A percentile compares a stretch with the other conserved stretches of the same genome.
Evolutionary conservation across 2,888 invertebrate genomes (phyloP).

Genomic region (Tachina fera): DNA sequence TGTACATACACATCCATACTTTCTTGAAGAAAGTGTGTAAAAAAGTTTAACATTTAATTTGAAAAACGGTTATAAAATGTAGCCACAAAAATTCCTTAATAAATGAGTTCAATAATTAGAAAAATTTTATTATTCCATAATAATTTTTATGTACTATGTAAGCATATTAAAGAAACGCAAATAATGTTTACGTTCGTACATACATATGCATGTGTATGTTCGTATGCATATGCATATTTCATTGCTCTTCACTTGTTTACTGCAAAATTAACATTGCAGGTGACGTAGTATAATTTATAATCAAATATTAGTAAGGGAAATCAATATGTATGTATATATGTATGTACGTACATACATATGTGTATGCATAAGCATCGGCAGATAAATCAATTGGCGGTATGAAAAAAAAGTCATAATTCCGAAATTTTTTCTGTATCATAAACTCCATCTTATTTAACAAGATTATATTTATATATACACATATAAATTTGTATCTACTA

Average conservation of each 20-base stretch:
- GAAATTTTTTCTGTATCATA: conserved; percentile 4
- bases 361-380: neutral
- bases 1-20: no score
- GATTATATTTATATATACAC: neutral
- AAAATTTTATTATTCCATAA: no score
- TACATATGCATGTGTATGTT: neutral
- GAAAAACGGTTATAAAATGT: no score
- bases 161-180: no score
- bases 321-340: neutral
- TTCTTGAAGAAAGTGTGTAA: no score
- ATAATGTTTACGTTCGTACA: no score
- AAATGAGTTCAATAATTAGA: neutral
- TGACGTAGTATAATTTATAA: conserved; percentile 22
- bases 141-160: no score
- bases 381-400: conserved; percentile 36
- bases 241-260: neutral
- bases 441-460: neutral
- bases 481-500: neutral
- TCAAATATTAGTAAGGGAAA: conserved; percentile 2
- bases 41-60: no score
- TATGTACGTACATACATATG: neutral
- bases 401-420: neutral
- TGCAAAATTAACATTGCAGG: conserved; percentile 6
- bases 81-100: no score
- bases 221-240: neutral